Evolutionary conservation across 2,888 invertebrate species (phyloP), one percentile per base, ranked within the genome.

Genomic region (Ryuthela nishihirai): DNA sequence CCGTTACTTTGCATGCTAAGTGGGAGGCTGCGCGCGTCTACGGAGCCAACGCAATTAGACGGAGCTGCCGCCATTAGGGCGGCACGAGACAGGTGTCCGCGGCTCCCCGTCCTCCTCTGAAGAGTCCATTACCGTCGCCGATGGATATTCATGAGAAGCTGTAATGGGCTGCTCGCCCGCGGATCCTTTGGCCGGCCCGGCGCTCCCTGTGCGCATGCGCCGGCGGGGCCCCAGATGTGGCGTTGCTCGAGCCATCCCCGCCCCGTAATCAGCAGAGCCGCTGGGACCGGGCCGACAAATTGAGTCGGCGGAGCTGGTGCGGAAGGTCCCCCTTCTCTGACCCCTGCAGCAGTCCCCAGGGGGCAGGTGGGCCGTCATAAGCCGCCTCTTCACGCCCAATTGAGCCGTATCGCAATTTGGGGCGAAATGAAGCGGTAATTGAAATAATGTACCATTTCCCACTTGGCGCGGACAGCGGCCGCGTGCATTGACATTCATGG

Each of bases 341-440:
- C n/a, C n/a, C n/a, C n/a, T 32, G 45, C 42, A 36, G 29, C 38
- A 39, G 24, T 29, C 42, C 43, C 43, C 35, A 15, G 20, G 44
- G 38, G 29, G 36, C 23, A 36, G 29, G 46, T 40, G 40, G 39
- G 12, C 24, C 23, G 36, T 43, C 46, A 35, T 46, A 46, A 36
- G 39, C 39, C 49, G 9, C 12, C 35, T 35, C 34, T 59, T 58
- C 59, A 59, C 56, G 55, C 60, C 63, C 63, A 63, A 63, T 63
- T 54, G 60, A 60, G 39, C 50, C 64, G 48, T 48, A 56, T 55
- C 53, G 47, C 54, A 60, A 60, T 60, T 60, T 46, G 53, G 41
- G 42, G 46, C 46, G 60, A 55, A 64, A 64, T 64, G 64, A 61
- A 64, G 50, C 52, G 54, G 58, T 64, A 64, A 64, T 64, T 64